These are phyloP conservation scores for Cervus canadensis DNA, from an alignment of 2,113 vertebrate genomes.

Conservation along the genomic window DNA sequence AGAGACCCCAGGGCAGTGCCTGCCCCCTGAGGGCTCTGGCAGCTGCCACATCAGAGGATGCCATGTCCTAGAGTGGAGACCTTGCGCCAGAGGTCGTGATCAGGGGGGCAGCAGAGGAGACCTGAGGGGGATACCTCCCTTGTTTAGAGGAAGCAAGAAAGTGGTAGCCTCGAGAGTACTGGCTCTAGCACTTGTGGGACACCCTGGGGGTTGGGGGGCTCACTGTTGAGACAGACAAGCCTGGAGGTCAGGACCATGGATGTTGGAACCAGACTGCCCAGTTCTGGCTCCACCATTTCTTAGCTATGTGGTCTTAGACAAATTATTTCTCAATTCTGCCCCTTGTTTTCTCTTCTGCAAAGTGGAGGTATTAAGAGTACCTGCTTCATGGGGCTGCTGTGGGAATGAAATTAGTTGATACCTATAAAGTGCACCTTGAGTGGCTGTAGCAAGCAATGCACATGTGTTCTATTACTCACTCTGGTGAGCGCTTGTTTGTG, in stretches of 20 bases:
- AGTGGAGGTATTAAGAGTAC: background rate
- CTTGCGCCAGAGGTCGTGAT: rapidly evolving
- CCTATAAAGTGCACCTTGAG: background rate
- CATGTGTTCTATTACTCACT: rapidly evolving
- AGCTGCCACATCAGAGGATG: background rate
- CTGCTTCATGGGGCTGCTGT: background rate
- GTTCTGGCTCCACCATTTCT: no score
- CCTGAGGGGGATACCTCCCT: rapidly evolving
- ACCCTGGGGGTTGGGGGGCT: rapidly evolving
- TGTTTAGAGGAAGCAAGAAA: background rate
- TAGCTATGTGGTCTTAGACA: background rate
- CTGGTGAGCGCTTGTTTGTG: background rate
- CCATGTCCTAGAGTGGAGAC: background rate
- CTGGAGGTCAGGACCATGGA: background rate
- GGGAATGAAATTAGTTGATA: background rate
- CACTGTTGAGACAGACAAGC: background rate
- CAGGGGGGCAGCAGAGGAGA: background rate
- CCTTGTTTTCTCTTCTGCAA: background rate
- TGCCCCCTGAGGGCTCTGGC: background rate
- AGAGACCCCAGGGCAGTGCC: background rate
- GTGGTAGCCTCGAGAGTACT: background rate
- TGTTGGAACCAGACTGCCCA: no score
- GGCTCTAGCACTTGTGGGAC: rapidly evolving
- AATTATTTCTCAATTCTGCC: background rate
- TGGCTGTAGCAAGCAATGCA: background rate